Evolutionary conservation across 2,113 vertebrate genomes (phyloP), one percentile per base, ranked within the genome.

Genomic region (Chlamydotis undulata): DNA sequence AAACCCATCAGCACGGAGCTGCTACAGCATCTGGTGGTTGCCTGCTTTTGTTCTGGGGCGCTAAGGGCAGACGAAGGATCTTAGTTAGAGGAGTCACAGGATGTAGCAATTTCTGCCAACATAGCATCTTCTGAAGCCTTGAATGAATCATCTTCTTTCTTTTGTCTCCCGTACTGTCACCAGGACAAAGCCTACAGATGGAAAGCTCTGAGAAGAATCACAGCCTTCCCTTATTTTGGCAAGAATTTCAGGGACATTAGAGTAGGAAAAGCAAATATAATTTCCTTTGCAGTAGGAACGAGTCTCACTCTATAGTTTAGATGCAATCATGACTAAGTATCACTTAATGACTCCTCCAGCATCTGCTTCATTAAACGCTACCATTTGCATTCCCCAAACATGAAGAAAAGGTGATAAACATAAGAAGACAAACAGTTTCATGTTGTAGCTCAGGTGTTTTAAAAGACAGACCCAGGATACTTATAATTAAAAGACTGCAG

Each of bases 281-380:
- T 87, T 82, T 90, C 33, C 39, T 87, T 88, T 92, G 88, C 68
- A 83, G 37, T 11, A 80, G 49, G 56, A 94, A 95, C 19, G 84
- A 93, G 17, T 52, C 71, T 88, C 43, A 50, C n/a, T 91, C 70
- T 79, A 59, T 49, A 84, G 80, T 25, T 84, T 11, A 83, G 45
- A 82, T 65, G 73, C 90, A 91, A 90, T 94, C 77, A 82, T 1
- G 28, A 83, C 67, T 35, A 35, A 79, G 5, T 65, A 95, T 61
- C 57, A 93, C 50, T 89, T 90, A 90, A 94, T 85, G 87, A 81
- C 59, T 73, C 49, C 53, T 61, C 71, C 81, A 87, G 84, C 26
- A 39, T 63, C 52, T 79, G 87, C 52, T 91, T 94, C 89, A 89
- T 96, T 95, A 92, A 90, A 87, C n/a, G 61, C 70, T 59, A 73